Evolutionary conservation across 2,888 invertebrate genomes (phyloP).

Genomic region (Ophion costatus): DNA sequence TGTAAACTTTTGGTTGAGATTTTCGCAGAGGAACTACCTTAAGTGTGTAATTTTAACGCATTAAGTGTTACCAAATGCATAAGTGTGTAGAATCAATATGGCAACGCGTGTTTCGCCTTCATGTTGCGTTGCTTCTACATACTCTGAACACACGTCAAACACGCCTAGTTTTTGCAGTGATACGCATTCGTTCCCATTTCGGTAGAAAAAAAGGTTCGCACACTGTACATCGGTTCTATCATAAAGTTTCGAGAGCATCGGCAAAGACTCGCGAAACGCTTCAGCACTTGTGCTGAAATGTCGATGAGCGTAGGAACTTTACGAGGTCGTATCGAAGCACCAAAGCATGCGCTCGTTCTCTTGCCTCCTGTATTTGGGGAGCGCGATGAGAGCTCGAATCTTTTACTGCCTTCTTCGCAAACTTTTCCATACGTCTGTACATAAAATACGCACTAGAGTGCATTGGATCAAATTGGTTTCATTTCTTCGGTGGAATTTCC

Average conservation of each 20-base stretch:
- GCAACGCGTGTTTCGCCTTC: no score
- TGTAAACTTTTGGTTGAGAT: no score
- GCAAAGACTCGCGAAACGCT: conserved; percentile 1
- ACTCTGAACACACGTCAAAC: no score
- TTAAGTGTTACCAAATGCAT: no score
- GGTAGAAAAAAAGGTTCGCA: neutral
- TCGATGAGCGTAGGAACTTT: conserved; percentile 48
- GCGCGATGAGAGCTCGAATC: neutral
- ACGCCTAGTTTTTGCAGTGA: no score
- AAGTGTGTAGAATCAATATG: no score
- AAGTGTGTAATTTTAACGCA: no score
- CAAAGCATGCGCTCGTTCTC: conserved; percentile 46
- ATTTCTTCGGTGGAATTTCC: conserved; percentile 26
- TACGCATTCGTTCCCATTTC: conserved; percentile 28
- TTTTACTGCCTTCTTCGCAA: conserved; percentile 48
- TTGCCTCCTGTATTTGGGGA: conserved; percentile 1
- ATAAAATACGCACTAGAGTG: neutral
- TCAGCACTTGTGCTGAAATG: neutral
- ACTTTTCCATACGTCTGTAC: conserved; percentile 29
- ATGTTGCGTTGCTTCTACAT: no score
- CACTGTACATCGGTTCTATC: neutral
- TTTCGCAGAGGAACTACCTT: no score
- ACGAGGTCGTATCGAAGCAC: conserved; percentile 58
- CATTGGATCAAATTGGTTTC: conserved; percentile 36
- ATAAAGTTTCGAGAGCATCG: conserved; percentile 18